Evolutionary conservation across 2,797 vertebrate species (phyloP).

Genomic region (Harpagifer antarcticus): DNA sequence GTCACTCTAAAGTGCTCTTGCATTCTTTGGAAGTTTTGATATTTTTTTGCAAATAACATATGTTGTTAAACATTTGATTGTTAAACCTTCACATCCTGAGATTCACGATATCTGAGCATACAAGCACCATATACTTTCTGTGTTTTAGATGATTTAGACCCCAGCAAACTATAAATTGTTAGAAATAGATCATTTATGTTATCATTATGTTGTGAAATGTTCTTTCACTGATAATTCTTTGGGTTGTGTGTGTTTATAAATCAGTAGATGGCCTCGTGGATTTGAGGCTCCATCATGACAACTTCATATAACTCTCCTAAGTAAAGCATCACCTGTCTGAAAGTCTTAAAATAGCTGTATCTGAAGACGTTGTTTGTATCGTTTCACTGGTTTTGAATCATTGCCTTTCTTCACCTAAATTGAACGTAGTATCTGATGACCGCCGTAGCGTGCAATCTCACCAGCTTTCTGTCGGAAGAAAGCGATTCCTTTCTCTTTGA

Average conservation of each 20-base stretch:
- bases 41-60: neutral
- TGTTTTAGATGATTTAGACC: slow-evolving; percentile 4
- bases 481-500: slow-evolving; percentile 43
- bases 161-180: neutral
- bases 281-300: neutral
- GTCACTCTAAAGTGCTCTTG: slow-evolving; percentile 20
- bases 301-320: neutral
- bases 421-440: slow-evolving; percentile 62
- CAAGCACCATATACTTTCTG: neutral
- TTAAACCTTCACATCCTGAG: neutral
- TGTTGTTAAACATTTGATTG: neutral
- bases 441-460: slow-evolving; percentile 51
- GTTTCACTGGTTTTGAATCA: slow-evolving; percentile 47
- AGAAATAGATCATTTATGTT: neutral
- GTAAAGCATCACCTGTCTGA: slow-evolving; percentile 16
- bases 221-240: neutral
- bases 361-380: slow-evolving; percentile 31
- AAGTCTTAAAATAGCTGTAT: slow-evolving; percentile 32
- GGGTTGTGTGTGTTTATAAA: neutral
- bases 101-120: neutral
- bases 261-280: neutral
- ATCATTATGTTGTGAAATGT: neutral
- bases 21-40: slow-evolving; percentile 9
- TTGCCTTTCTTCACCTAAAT: slow-evolving; percentile 50
- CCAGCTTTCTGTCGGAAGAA: slow-evolving; percentile 42